Conservation (phyloP, 1,140 invertebrate species). For the Eriocheir sinensis region DNA sequence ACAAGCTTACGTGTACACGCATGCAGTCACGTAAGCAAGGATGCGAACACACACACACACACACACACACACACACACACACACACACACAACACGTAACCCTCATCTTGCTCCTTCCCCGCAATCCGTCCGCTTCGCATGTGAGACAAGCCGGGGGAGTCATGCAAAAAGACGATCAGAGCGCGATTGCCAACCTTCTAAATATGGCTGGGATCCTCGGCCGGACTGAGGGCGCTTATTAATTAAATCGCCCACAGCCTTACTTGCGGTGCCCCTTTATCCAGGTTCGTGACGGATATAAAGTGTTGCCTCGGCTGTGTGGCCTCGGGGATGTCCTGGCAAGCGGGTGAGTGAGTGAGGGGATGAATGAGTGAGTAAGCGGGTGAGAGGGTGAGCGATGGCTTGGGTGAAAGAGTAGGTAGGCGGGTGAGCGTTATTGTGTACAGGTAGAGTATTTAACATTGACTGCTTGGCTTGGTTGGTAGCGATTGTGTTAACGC, state of each 20-base stretch:
- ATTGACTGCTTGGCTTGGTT: too few species aligned
- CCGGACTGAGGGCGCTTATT: constrained; percentile 53
- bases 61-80: constrained; percentile 38
- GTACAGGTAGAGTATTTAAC: too few species aligned
- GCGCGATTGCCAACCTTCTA: constrained; percentile 56
- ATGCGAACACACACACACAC: not conserved
- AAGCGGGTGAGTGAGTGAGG: not conserved
- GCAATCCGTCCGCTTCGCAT: constrained; percentile 44
- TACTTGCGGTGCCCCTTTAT: constrained; percentile 62
- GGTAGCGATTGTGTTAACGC: too few species aligned
- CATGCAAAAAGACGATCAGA: constrained; percentile 68
- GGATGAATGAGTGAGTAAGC: not conserved
- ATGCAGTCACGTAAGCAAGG: not conserved
- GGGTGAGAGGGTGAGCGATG: not conserved
- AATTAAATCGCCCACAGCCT: constrained; percentile 67
- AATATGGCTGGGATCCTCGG: constrained; percentile 56
- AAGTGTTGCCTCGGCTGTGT: constrained; percentile 31
- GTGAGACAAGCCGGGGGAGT: constrained; percentile 53
- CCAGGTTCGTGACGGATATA: constrained; percentile 64
- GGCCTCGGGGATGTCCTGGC: not conserved
- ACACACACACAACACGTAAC: constrained; percentile 47
- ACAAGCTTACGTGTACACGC: not conserved
- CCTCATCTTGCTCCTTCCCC: constrained; percentile 40
- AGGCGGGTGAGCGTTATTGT: not conserved
- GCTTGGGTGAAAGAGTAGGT: not conserved